Evolutionary conservation across 2,797 vertebrate species (phyloP).

Genomic region (Thunnus albacares): DNA sequence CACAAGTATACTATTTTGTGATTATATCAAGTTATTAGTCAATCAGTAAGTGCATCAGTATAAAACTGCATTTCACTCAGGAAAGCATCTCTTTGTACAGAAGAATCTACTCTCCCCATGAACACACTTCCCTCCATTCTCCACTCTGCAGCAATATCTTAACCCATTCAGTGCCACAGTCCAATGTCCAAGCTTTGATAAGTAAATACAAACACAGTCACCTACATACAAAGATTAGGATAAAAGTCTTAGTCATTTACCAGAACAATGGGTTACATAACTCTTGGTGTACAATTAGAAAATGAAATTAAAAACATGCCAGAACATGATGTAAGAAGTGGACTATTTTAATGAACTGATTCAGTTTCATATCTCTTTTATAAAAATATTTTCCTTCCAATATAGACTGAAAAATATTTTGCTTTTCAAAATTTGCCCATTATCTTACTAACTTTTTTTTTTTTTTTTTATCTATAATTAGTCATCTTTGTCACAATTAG

Average conservation of each 20-base stretch:
- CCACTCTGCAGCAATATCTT: conserved; percentile 78
- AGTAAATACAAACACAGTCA: neutral
- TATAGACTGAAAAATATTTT: neutral
- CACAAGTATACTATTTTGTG: neutral
- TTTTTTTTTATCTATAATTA: neutral
- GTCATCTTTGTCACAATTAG: neutral
- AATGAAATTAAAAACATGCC: neutral
- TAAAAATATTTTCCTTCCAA: neutral
- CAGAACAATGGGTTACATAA: neutral
- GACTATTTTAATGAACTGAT: neutral
- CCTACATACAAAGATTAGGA: neutral
- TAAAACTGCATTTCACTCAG: conserved; percentile 55
- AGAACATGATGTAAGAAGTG: neutral
- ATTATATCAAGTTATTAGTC: neutral
- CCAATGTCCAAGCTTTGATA: conserved; percentile 8
- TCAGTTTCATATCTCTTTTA: neutral
- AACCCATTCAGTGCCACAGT: conserved; percentile 72
- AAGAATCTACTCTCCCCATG: conserved; percentile 28
- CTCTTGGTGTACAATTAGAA: neutral
- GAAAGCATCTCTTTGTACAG: conserved; percentile 40
- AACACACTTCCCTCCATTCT: conserved; percentile 62
- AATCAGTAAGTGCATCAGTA: neutral
- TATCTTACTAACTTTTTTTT: neutral
- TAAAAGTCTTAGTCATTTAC: neutral
- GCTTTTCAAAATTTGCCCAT: neutral